Evolutionary conservation across 1,140 invertebrate genomes (phyloP), one percentile per base, ranked within the genome.

Genomic region (Drosophila baimaii): DNA sequence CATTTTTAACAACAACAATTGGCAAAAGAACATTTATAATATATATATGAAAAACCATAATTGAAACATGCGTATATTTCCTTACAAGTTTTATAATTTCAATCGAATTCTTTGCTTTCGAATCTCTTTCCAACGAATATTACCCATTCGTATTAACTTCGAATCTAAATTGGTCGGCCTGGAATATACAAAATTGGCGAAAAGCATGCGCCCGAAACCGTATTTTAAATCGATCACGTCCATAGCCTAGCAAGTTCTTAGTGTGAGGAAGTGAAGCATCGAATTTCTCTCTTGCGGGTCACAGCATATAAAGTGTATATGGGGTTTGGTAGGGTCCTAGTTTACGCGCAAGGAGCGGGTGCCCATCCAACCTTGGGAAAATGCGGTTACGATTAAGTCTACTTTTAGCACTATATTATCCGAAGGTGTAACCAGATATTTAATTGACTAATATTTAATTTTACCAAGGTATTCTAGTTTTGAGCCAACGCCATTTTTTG

Each of bases 181-280:
- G 51, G 37, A 54, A 73, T 62, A 65, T 52, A 33, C 5, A 1
- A 29, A 83, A 89, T 89, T 89, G 84, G 84, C 73, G 51, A 80
- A 33, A 81, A 69, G 84, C 84, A 89, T 84, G 77, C 84, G 88
- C 84, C 84, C 84, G 84, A 89, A 89, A 66, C 84, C 83, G 83
- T 82, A 47, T 68, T 79, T 19, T 43, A 68, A 74, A 81, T 89
- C 84, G 84, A 89, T 89, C 84, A 71, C 33, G 84, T 89, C 84
- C 79, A 72, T 21, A 81, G 80, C 80, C 81, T 84, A 89, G 66
- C 37, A 75, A 65, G 29, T 44, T 44, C 7, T 47, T 21, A 19
- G 49, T 52, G 21, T n/a, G n/a, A 58, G 58, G 19, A 46, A 57
- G 62, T 25, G 21, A 29, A 13, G 17, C 25, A 37, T 35, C 3